These are phyloP conservation scores for Crematogaster levior DNA, from an alignment of 2,888 invertebrate species.

Conservation along the genomic window DNA sequence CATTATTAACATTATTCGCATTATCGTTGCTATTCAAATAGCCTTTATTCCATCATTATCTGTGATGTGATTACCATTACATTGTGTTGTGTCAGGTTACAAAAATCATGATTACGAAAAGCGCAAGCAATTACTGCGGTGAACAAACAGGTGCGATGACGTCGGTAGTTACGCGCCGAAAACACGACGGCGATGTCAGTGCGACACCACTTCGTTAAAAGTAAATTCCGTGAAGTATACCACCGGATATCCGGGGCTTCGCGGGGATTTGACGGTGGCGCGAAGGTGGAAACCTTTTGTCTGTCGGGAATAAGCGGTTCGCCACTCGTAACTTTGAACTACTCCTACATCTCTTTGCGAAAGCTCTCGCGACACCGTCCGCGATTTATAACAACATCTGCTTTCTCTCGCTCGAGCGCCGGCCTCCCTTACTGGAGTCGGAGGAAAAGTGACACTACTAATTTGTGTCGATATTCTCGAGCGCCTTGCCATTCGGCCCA, in stretches of 20 bases:
- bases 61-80: too few species aligned
- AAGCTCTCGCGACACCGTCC: conserved; percentile 53
- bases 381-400: conserved; percentile 54
- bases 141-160: conserved; percentile 18
- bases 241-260: conserved; percentile 86
- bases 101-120: conserved; percentile 17
- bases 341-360: conserved; percentile 51
- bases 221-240: conserved; percentile 86
- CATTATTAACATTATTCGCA: conserved; percentile 27
- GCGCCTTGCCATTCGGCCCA: neutral
- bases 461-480: conserved; percentile 37
- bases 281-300: conserved; percentile 56
- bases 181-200: conserved; percentile 24
- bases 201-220: conserved; percentile 86
- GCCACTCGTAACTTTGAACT: conserved; percentile 56
- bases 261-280: conserved; percentile 84
- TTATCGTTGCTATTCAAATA: neutral
- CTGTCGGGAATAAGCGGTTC: conserved; percentile 48
- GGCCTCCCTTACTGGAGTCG: neutral
- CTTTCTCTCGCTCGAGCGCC: neutral
- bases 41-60: conserved; percentile 1
- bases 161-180: conserved; percentile 37
- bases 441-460: neutral
- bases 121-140: neutral
- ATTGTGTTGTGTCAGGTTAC: neutral